Evolutionary conservation across 2,113 vertebrate genomes (phyloP), one percentile per base, ranked within the genome.

Genomic region (Anguilla rostrata): DNA sequence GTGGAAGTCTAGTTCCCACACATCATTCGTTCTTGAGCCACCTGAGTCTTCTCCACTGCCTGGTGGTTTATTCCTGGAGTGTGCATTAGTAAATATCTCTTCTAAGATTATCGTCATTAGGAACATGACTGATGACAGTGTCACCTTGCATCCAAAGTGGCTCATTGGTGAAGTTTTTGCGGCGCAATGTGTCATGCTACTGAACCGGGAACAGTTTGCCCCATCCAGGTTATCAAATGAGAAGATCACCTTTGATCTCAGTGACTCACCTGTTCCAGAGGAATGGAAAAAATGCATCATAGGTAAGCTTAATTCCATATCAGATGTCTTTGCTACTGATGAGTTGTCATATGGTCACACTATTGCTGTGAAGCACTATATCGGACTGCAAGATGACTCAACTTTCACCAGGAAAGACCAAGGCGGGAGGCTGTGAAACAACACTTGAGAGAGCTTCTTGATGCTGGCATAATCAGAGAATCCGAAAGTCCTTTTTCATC

Each of bases 401-500:
- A 82, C 82, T 46, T 88, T 88, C 39, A 88, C 34, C 34, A 88
- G 40, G 78, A 86, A 43, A 43, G 63, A 5, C 29, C 85, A 3
- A 43, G 83, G 43, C 83, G 26, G 12, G 86, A 89, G 41, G 86
- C 85, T 15, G 83, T 89, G 20, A 84, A 46, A 56, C 82, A 81
- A 34, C 88, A 87, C 39, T 18, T 85, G 0, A 66, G 57, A 26
- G 82, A 89, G 6, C 41, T 87, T 2, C 57, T 81, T 15, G 82
- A 87, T 29, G 82, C 75, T 3, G 56, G 57, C 16, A 63, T 87
- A 0, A 87, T 87, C 11, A 84, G 82, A 57, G 78, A 84, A 18
- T 86, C 85, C 0, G 88, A 86, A 14, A 86, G 82, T 3, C 85
- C 87, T 5, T 88, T 86, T 86, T 71, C 85, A 16, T 86, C 81